Evolutionary conservation across 2,113 vertebrate species (phyloP).

Genomic region (Tauraco erythrolophus): DNA sequence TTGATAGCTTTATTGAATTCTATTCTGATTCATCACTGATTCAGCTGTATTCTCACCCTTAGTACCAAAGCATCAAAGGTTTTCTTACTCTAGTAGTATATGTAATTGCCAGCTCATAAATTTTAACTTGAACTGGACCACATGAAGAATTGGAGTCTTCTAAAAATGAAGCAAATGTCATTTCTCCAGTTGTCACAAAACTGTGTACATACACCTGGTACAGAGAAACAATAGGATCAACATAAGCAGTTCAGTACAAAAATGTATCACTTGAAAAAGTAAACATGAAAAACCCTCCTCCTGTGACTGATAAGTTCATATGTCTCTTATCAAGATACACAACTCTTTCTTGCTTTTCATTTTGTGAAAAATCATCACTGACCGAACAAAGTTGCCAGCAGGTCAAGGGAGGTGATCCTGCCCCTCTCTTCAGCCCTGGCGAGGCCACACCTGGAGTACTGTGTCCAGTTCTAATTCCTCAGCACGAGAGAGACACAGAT

Average conservation of each 20-base stretch:
- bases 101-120: not conserved
- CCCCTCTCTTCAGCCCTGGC: not conserved
- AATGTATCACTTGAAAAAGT: not conserved
- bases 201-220: not conserved
- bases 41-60: not conserved
- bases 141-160: not conserved
- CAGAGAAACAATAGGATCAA: not conserved
- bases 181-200: not conserved
- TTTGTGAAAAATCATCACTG: not conserved
- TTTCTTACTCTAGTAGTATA: not conserved
- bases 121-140: not conserved
- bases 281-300: not conserved
- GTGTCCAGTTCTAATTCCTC: not conserved
- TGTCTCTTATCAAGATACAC: not conserved
- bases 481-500: not conserved
- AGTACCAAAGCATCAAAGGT: no score
- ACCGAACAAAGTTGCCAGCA: not conserved
- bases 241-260: not conserved
- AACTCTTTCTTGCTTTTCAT: not conserved
- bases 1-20: not conserved
- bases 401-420: not conserved
- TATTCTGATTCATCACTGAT: not conserved
- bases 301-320: not conserved
- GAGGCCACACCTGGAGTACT: no score
- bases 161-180: not conserved